Conservation (phyloP, 2,888 invertebrate species). For the Heliconius hortense region DNA sequence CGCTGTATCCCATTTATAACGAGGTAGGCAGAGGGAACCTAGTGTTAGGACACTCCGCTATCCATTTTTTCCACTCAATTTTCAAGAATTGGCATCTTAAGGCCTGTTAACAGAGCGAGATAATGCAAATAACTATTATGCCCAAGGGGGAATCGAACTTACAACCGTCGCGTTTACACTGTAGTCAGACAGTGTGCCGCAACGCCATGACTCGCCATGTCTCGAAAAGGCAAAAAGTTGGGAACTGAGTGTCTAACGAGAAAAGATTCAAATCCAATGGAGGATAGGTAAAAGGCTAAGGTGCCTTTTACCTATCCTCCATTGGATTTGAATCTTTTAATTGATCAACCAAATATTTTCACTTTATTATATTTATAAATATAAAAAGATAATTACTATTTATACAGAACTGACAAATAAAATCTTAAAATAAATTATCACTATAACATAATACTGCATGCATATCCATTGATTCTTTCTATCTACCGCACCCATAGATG, state of each 20-base stretch:
- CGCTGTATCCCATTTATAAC: not conserved
- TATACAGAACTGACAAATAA: not conserved
- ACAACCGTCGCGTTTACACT: no score
- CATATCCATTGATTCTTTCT: slow-evolving; percentile 26
- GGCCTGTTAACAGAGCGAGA: no score
- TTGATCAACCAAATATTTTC: no score
- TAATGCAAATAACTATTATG: no score
- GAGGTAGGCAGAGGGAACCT: no score
- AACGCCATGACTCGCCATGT: not conserved
- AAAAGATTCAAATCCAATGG: not conserved
- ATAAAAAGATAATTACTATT: not conserved
- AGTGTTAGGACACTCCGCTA: not conserved
- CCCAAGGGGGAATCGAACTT: no score
- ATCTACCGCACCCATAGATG: not conserved
- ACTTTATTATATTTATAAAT: no score
- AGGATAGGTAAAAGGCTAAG: not conserved
- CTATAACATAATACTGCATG: slow-evolving; percentile 49
- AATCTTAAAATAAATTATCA: slow-evolving; percentile 39
- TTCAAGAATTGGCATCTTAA: no score
- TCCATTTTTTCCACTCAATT: no score
- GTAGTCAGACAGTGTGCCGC: no score
- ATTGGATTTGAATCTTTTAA: not conserved
- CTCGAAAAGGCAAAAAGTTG: not conserved
- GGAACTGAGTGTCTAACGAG: not conserved
- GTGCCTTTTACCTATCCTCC: not conserved